Conservation (phyloP, 2,113 vertebrate species). For the Murina feae region DNA sequence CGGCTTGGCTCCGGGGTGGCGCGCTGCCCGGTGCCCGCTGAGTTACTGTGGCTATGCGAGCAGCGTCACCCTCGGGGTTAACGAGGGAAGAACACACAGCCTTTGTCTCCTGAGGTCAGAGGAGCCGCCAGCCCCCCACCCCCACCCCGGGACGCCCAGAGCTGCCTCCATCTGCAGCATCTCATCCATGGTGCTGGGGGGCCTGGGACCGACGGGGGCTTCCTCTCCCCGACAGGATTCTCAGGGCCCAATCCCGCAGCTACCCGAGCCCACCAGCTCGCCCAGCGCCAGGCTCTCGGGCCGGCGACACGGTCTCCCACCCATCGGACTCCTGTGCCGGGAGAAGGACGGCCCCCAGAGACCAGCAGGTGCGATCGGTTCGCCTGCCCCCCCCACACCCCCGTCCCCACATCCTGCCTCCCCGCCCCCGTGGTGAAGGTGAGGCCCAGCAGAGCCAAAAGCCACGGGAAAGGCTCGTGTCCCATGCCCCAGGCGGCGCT, state of each 20-base stretch:
- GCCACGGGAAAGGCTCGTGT: neutral
- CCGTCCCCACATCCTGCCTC: too few species aligned
- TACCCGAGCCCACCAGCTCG: neutral
- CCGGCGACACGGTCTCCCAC: neutral
- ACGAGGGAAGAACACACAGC: too few species aligned
- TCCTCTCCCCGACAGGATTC: slow-evolving; percentile 29
- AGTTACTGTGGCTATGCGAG: too few species aligned
- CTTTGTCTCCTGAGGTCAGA: too few species aligned
- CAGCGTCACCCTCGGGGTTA: too few species aligned
- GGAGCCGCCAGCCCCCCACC: too few species aligned
- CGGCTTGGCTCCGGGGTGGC: too few species aligned
- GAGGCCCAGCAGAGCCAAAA: too few species aligned
- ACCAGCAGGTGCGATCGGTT: neutral
- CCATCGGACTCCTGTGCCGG: neutral
- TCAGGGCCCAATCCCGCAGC: neutral
- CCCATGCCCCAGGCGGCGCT: neutral
- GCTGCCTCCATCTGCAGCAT: too few species aligned
- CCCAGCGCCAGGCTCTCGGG: neutral
- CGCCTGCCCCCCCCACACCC: neutral
- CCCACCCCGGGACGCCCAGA: too few species aligned
- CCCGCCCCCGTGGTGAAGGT: too few species aligned
- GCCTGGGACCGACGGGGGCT: neutral
- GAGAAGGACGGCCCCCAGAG: slow-evolving; percentile 15
- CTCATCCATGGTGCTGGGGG: neutral
- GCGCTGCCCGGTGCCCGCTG: too few species aligned